Percentiles rank a stretch among this genome's conserved stretches.
Conservation (phyloP, 2,888 invertebrate genomes). For the Plagodis dolabraria region DNA sequence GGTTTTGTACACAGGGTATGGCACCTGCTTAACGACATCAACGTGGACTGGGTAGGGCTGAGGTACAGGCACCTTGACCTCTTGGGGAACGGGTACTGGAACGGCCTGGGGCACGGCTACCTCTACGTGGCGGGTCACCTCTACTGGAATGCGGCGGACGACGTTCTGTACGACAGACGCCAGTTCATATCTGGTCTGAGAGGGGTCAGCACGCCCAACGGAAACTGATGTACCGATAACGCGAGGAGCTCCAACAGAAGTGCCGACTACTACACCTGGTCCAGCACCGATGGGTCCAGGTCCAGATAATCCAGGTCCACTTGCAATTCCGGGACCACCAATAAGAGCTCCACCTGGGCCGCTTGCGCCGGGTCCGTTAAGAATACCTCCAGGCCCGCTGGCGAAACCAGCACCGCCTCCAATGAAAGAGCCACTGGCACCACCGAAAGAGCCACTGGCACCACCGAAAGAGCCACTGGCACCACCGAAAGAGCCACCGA, state of each 20-base stretch:
- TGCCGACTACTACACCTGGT: constrained; percentile 25
- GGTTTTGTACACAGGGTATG: constrained; percentile 77
- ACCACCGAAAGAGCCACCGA: constrained; percentile 8
- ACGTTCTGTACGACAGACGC: constrained; percentile 77
- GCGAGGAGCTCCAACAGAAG: constrained; percentile 52
- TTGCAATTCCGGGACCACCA: constrained; percentile 1
- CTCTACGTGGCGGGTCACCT: constrained; percentile 73
- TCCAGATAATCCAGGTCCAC: constrained; percentile 14
- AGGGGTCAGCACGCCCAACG: constrained; percentile 56
- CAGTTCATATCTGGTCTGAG: constrained; percentile 69
- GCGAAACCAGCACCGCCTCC: constrained; percentile 5
- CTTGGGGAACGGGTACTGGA: constrained; percentile 72
- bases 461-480: constrained; percentile 10
- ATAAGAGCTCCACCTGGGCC: constrained; percentile 12
- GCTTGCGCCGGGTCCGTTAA: constrained; percentile 11
- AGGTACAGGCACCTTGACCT: constrained; percentile 74
- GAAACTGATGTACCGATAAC: constrained; percentile 64
- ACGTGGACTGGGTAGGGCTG: constrained; percentile 79
- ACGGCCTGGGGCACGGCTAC: constrained; percentile 70
- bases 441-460: constrained; percentile 1
- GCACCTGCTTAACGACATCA: constrained; percentile 74
- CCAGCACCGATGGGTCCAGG: constrained; percentile 15
- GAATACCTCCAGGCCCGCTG: constrained; percentile 13
- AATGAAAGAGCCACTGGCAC: not conserved
- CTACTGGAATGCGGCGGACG: constrained; percentile 73